Conservation (phyloP, 2,797 vertebrate species). For the Propithecus deckenii region DNA sequence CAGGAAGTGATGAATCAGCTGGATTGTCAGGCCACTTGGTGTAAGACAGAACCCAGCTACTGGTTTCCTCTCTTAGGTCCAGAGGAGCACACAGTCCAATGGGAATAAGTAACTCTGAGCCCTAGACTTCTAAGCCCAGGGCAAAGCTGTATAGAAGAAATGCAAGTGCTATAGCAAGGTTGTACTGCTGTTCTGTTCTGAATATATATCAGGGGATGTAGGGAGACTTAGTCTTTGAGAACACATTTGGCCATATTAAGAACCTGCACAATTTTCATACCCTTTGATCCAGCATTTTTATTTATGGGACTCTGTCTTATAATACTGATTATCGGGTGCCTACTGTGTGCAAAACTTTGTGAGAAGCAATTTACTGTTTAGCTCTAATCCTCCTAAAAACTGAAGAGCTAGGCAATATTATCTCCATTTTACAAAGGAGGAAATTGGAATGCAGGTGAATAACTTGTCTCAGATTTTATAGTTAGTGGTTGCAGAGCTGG, state of each 20-base stretch:
- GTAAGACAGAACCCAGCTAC: not conserved
- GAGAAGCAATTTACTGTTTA: not conserved
- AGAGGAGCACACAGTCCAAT: rapidly evolving
- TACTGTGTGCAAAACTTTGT: not conserved
- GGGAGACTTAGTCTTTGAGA: not conserved
- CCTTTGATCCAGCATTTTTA: not conserved
- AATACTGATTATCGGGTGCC: not conserved
- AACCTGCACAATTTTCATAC: not conserved
- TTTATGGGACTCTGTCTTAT: not conserved
- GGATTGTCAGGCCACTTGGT: not conserved
- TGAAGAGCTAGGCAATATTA: not conserved
- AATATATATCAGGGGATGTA: not conserved
- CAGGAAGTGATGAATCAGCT: not conserved
- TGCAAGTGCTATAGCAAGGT: not conserved
- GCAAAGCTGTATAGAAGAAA: not conserved
- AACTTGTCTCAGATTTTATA: not conserved
- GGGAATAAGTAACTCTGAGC: not conserved
- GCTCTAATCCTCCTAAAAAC: not conserved
- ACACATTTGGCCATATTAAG: not conserved
- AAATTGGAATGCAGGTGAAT: not conserved
- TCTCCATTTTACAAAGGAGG: not conserved
- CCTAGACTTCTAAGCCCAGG: too few relatives aligned
- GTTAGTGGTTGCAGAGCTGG: not conserved
- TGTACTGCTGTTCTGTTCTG: not conserved
- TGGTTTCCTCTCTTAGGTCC: not conserved